Conservation (phyloP, 2,888 invertebrate genomes). For the Gandaritis pyraliata region DNA sequence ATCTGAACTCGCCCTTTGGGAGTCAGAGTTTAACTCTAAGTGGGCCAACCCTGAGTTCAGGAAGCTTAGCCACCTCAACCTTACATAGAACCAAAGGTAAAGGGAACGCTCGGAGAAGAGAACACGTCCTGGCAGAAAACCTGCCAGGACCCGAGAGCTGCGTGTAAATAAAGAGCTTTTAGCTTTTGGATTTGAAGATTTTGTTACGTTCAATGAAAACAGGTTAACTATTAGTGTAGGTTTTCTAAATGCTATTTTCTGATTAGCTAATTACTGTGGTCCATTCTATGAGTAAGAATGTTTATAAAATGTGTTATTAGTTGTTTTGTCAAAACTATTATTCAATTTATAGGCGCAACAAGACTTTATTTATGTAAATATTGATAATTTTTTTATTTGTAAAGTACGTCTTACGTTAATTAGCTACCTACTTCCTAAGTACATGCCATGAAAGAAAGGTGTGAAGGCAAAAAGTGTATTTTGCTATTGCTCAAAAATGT, state of each 20-base stretch:
- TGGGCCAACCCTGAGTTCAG: constrained; percentile 76
- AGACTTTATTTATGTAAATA: constrained; percentile 45
- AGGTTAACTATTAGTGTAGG: constrained; percentile 48
- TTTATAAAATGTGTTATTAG: constrained; percentile 32
- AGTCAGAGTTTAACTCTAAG: constrained; percentile 71
- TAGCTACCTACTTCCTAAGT: constrained; percentile 12
- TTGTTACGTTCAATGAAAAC: constrained; percentile 47
- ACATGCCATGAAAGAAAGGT: constrained; percentile 18
- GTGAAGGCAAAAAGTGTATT: constrained; percentile 27
- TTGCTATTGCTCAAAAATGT: constrained; percentile 40
- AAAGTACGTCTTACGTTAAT: constrained; percentile 2
- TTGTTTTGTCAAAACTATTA: constrained; percentile 44
- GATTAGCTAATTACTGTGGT: constrained; percentile 40
- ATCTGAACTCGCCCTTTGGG: constrained; percentile 71
- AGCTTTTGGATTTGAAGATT: constrained; percentile 44
- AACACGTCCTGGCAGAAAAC: constrained; percentile 92
- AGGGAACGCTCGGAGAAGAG: constrained; percentile 84
- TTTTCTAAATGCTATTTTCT: constrained; percentile 44
- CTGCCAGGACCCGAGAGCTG: constrained; percentile 95
- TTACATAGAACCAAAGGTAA: constrained; percentile 81
- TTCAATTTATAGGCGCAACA: constrained; percentile 43
- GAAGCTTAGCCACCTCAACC: constrained; percentile 75
- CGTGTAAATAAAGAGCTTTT: constrained; percentile 80
- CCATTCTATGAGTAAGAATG: constrained; percentile 38
- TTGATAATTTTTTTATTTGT: constrained; percentile 11